phyloP scores from a whole-genome alignment of 2,888 invertebrate species.

The Sarcophaga rosellei region DNA sequence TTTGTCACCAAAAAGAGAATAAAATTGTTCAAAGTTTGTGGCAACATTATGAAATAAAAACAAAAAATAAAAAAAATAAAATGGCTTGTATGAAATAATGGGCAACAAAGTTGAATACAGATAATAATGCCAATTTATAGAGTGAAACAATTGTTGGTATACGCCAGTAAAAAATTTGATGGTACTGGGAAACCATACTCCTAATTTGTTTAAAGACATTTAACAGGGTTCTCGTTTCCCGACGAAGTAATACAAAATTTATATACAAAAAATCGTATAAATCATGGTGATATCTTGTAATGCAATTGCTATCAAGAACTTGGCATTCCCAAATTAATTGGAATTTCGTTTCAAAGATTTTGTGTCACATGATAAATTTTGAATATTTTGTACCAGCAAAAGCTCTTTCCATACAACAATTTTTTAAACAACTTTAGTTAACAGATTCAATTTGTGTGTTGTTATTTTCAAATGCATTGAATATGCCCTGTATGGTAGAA shows the following conservation, averaged over 20 bases:
- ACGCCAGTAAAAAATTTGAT: background rate
- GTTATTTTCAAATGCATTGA: background rate
- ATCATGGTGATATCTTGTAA: no score
- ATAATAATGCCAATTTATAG: background rate
- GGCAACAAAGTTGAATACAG: background rate
- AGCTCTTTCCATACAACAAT: background rate
- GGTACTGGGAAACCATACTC: accelerated
- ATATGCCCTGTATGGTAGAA: background rate
- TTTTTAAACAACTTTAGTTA: conserved; percentile 17
- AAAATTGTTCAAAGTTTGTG: conserved; percentile 15
- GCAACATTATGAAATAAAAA: background rate
- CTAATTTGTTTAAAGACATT: no score
- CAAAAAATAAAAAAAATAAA: background rate
- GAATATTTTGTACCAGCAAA: background rate
- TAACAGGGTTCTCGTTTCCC: no score
- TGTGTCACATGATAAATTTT: background rate
- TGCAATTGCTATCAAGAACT: no score
- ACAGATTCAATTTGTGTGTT: conserved; percentile 34
- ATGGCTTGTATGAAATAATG: background rate
- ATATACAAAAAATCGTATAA: no score
- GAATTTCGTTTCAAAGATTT: background rate
- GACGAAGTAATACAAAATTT: no score
- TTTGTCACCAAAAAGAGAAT: no score
- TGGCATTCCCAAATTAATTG: no score
- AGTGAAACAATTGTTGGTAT: background rate